Evolutionary conservation across 1,140 invertebrate genomes (phyloP), one percentile per base, ranked within the genome.

Genomic region (Phenacoccus solenopsis): DNA sequence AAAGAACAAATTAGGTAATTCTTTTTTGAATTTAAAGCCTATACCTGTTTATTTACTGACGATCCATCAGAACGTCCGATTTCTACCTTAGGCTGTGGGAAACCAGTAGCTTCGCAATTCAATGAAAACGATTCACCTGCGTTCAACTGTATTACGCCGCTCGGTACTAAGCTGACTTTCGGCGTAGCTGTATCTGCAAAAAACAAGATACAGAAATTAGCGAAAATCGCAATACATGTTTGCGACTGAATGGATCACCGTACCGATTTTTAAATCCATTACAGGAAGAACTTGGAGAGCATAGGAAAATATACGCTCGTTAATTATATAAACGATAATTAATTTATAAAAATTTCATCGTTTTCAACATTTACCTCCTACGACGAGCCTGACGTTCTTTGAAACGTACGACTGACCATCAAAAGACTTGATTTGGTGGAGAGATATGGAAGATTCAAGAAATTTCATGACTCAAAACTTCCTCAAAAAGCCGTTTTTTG

Each of bases 41-140:
- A 32, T 49, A 49, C 38, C 22, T n/a, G 67, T 70, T 30, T n/a
- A n/a, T n/a, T 49, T 7, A 69, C 68, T 12, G 56, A 71, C 25
- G 49, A 67, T 9, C 61, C 68, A 9, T 59, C 56, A 1, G 30
- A 32, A 28, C 35, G 28, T 12, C 35, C 38, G 25, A 67, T n/a
- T 49, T 69, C 24, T 24, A 71, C 68, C 68, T 59, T 64, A 0
- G 93, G 92, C 3, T 79, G 74, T 0, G 93, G 92, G 76, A 85
- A 85, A 10, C 93, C 93, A 13, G 79, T 82, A 0, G 86, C 88
- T 61, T 84, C 79, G 77, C 94, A 96, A 13, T 80, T 76, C 67
- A 96, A 85, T 76, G 91, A 86, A 0, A 90, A 84, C 0, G 84
- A 79, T n/a, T 89, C 84, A 1, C 90, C 91, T 78, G 89, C 88